phyloP scores from a whole-genome alignment of 2,888 invertebrate species.

The Gymnoscelis rufifasciata region DNA sequence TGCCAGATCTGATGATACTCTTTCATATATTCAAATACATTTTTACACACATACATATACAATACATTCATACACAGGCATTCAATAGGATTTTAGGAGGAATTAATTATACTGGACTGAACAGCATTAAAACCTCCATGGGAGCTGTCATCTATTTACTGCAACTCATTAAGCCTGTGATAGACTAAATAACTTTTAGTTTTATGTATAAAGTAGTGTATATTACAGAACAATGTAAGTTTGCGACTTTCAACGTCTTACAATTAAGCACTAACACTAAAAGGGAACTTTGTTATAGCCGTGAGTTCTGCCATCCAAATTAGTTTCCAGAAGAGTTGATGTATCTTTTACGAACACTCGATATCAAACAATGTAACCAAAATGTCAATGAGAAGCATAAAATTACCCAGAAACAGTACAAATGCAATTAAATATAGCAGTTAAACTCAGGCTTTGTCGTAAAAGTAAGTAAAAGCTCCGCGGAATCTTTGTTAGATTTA shows the following conservation, averaged over 20 bases:
- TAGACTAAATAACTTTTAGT: too few relatives aligned
- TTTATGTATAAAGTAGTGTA: background rate
- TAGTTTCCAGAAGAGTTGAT: constrained; percentile 50
- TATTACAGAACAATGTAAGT: background rate
- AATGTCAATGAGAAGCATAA: constrained; percentile 54
- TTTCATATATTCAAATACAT: too few relatives aligned
- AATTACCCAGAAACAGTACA: constrained; percentile 58
- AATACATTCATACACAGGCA: too few relatives aligned
- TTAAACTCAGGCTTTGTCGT: constrained; percentile 61
- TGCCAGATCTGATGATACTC: too few relatives aligned
- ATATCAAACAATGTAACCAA: constrained; percentile 69
- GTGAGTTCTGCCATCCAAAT: constrained; percentile 44
- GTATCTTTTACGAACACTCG: constrained; percentile 58
- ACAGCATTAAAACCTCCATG: too few relatives aligned
- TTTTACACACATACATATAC: too few relatives aligned
- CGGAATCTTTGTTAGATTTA: constrained; percentile 60
- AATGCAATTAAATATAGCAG: constrained; percentile 60
- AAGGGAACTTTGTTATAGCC: constrained; percentile 45
- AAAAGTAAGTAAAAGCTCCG: constrained; percentile 57
- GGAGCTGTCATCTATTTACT: too few relatives aligned
- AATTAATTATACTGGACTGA: too few relatives aligned
- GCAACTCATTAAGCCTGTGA: too few relatives aligned
- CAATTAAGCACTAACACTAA: constrained; percentile 21
- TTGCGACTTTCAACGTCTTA: constrained; percentile 5
- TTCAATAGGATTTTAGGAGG: too few relatives aligned